A percentile compares a stretch with the other conserved stretches of the same genome.
Evolutionary conservation across 2,797 vertebrate species (phyloP).

Genomic region (Phoebastria nigripes): DNA sequence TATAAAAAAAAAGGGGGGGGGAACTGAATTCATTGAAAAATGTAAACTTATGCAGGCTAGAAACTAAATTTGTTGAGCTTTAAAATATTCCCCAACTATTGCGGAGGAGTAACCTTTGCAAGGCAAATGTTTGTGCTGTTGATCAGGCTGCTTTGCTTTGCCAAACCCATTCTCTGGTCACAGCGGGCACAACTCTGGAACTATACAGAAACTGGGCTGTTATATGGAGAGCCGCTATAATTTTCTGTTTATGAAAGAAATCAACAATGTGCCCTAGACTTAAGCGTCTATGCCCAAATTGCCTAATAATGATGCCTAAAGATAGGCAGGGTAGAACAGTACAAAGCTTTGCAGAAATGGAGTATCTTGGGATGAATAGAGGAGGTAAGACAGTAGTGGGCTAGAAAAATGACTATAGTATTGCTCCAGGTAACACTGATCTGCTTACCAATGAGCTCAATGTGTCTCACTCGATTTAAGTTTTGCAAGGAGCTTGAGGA

Average conservation of each 20-base stretch:
- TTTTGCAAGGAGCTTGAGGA: not conserved
- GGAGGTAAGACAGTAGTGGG: not conserved
- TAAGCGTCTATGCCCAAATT: not conserved
- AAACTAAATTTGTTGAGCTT: not conserved
- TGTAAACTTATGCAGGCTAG: not conserved
- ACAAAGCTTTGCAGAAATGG: not conserved
- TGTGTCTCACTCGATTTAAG: accelerated
- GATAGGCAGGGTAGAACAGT: not conserved
- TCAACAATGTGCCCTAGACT: not conserved
- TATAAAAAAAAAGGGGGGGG: no score
- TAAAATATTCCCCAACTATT: not conserved
- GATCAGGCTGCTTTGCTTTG: not conserved
- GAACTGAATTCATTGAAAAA: not conserved
- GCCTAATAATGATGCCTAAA: not conserved
- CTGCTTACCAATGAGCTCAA: not conserved
- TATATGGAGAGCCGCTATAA: not conserved
- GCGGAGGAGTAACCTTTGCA: not conserved
- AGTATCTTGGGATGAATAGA: not conserved
- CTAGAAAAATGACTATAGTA: not conserved
- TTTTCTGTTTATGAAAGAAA: not conserved
- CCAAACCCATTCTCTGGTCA: not conserved
- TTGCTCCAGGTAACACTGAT: not conserved
- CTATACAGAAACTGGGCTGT: not conserved
- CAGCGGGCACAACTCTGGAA: not conserved
- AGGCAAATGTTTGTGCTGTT: not conserved